Conservation (phyloP, 2,797 vertebrate genomes). For the Microhierax caerulescens region DNA sequence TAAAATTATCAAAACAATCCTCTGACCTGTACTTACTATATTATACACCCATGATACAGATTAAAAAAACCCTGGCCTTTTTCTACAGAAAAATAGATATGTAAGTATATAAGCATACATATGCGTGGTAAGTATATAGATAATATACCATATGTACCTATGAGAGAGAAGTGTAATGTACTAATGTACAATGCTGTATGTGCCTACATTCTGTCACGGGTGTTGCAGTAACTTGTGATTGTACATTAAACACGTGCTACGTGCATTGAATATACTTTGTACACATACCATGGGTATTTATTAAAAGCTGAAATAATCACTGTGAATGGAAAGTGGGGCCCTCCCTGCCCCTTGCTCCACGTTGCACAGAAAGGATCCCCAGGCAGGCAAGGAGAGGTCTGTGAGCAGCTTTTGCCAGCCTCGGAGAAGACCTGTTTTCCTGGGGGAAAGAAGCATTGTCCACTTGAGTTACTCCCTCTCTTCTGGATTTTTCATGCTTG, state of each 20-base stretch:
- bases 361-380: not conserved
- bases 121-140: not conserved
- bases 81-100: not conserved
- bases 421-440: not conserved
- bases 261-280: not conserved
- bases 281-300: not conserved
- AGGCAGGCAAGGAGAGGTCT: not conserved
- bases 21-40: not conserved
- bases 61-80: not conserved
- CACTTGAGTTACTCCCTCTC: not conserved
- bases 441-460: not conserved
- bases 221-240: not conserved
- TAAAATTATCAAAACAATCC: not conserved
- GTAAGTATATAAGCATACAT: not conserved
- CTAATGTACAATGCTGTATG: not conserved
- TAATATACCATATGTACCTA: not conserved
- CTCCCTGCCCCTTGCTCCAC: accelerated
- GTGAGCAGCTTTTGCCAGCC: not conserved
- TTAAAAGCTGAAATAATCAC: not conserved
- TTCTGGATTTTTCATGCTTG: not conserved
- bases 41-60: not conserved
- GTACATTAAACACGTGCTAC: not conserved
- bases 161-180: not conserved
- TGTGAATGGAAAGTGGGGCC: not conserved
- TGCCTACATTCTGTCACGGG: not conserved